A percentile compares a stretch with the other conserved stretches of the same genome.
phyloP scores from a whole-genome alignment of 2,888 invertebrate species.

The Thumatha senex region DNA sequence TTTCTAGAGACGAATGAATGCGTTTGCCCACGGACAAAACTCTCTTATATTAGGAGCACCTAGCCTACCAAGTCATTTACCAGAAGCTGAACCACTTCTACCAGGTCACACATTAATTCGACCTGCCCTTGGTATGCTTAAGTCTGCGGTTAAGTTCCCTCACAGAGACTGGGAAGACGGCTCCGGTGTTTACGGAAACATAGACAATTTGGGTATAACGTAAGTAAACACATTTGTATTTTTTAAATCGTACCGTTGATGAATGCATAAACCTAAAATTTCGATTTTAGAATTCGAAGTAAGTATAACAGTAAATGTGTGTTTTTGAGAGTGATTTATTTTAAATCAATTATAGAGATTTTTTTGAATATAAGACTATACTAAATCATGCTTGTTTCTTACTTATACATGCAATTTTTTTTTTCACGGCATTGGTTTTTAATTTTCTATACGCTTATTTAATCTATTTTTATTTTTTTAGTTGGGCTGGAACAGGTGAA shows the following conservation, averaged over 20 bases:
- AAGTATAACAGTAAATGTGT: too few species aligned
- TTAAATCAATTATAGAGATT: too few species aligned
- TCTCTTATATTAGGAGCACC: constrained; percentile 56
- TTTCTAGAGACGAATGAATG: constrained; percentile 47
- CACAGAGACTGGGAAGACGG: constrained; percentile 61
- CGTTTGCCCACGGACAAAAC: constrained; percentile 32
- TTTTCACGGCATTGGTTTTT: too few species aligned
- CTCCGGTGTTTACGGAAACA: constrained; percentile 66
- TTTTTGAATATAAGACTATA: too few species aligned
- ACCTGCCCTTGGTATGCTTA: constrained; percentile 68
- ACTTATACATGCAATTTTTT: too few species aligned
- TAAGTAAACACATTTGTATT: constrained; percentile 27
- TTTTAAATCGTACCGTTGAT: not conserved
- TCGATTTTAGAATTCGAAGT: too few species aligned
- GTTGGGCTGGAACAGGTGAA: constrained; percentile 57
- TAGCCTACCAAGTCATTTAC: constrained; percentile 52
- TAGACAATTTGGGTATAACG: constrained; percentile 59
- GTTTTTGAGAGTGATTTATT: too few species aligned
- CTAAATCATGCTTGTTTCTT: too few species aligned
- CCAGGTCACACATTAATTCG: constrained; percentile 70
- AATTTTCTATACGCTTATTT: too few species aligned
- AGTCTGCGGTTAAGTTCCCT: constrained; percentile 70
- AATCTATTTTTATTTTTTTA: too few species aligned
- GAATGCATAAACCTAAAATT: too few species aligned
- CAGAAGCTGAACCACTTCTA: constrained; percentile 62